Percentiles rank a stretch among this genome's conserved stretches.
These are phyloP conservation scores for Psilopsiagon aymara DNA, from an alignment of 2,113 vertebrate genomes.

Conservation along the genomic window DNA sequence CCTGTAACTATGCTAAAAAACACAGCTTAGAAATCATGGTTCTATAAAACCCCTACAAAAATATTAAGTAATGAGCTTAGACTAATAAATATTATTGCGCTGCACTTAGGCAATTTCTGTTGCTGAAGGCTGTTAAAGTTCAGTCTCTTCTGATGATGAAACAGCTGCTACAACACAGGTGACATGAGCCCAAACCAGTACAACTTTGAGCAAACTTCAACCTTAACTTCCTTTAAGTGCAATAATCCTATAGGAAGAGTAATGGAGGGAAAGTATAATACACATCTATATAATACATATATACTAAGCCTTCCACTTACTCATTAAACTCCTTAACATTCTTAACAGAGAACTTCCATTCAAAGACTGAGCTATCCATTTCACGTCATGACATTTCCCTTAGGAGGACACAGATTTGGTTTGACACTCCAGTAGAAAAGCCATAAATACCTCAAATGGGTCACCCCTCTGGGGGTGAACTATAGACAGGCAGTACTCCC, in stretches of 20 bases:
- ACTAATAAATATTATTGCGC: constrained; percentile 35
- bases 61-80: constrained; percentile 23
- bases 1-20: constrained; percentile 22
- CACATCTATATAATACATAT: no score
- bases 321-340: background rate
- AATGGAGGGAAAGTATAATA: background rate
- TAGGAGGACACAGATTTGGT: background rate
- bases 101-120: constrained; percentile 23
- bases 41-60: constrained; percentile 6
- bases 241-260: background rate
- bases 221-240: background rate
- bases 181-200: background rate
- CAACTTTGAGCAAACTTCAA: background rate
- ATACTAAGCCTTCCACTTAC: background rate
- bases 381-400: background rate
- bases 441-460: background rate
- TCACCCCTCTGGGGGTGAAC: background rate
- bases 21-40: background rate
- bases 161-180: background rate
- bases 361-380: background rate
- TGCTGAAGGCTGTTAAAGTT: constrained; percentile 31
- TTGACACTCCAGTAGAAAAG: background rate
- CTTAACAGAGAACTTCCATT: background rate
- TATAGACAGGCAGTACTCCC: background rate
- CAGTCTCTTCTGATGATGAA: constrained; percentile 25